Evolutionary conservation across 2,113 vertebrate species (phyloP).

Genomic region (Anthoscopus minutus): DNA sequence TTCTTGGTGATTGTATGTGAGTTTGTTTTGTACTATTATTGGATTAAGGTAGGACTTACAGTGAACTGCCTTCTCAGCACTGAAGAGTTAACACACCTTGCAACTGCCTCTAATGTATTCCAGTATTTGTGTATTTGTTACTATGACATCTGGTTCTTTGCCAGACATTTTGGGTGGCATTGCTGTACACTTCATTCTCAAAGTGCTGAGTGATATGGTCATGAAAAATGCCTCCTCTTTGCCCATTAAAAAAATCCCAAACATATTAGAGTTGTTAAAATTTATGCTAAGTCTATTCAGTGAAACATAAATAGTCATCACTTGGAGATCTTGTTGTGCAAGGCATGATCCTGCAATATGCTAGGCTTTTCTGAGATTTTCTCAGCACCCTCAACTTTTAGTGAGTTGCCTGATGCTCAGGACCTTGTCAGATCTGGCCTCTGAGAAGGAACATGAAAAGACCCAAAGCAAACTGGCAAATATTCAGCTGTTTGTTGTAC

Average conservation of each 20-base stretch:
- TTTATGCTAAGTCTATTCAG: constrained; percentile 65
- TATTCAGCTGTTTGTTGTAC: neutral
- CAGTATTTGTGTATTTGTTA: neutral
- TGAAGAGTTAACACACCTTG: constrained; percentile 16
- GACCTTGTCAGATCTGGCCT: constrained; percentile 2
- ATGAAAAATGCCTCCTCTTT: constrained; percentile 19
- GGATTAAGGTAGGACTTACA: neutral
- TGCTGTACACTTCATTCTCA: neutral
- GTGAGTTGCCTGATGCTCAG: constrained; percentile 11
- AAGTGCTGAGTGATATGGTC: constrained; percentile 2
- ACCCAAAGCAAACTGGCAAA: constrained; percentile 15
- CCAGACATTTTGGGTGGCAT: constrained; percentile 45
- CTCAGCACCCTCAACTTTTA: neutral
- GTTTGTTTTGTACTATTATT: neutral
- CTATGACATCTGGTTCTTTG: constrained; percentile 29
- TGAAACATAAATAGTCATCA: constrained; percentile 57
- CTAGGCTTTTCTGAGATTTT: neutral
- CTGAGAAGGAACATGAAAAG: neutral
- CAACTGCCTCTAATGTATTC: constrained; percentile 20
- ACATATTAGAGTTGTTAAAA: constrained; percentile 22
- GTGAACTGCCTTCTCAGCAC: neutral
- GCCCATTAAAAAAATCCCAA: neutral
- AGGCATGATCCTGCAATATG: constrained; percentile 55
- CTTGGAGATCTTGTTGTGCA: constrained; percentile 45
- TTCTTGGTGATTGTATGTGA: neutral